Conservation (phyloP, 2,113 vertebrate genomes). For the Oreochromis tanganicae region DNA sequence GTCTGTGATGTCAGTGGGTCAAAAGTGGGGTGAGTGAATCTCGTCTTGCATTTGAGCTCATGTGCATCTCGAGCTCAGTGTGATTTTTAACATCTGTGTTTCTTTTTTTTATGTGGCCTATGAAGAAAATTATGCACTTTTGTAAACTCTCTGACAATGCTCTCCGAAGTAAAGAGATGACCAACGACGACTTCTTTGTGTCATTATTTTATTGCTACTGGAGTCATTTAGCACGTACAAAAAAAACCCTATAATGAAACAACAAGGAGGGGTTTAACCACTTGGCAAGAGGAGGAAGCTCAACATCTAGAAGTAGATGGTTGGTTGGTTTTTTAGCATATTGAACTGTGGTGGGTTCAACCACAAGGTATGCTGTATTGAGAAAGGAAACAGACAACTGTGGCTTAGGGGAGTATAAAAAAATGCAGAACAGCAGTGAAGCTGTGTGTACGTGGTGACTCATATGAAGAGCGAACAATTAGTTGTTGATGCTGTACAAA, state of each 20-base stretch:
- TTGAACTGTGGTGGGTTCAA: rapidly evolving
- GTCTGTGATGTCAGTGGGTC: constrained; percentile 8
- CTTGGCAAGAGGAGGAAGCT: not conserved
- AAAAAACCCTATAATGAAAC: not conserved
- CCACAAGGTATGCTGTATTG: not conserved
- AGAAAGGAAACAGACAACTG: not conserved
- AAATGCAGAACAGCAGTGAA: not conserved
- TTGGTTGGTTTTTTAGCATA: not conserved
- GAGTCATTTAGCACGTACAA: not conserved
- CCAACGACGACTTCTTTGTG: not conserved
- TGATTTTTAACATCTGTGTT: constrained; percentile 29
- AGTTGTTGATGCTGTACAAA: not conserved
- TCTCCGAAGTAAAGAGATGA: constrained; percentile 47
- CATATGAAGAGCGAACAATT: not conserved
- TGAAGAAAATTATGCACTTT: constrained; percentile 51
- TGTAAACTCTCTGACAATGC: constrained; percentile 41
- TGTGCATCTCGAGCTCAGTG: constrained; percentile 6
- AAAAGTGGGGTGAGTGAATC: constrained; percentile 2
- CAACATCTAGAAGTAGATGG: not conserved
- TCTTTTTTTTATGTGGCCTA: constrained; percentile 13
- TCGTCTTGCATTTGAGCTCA: constrained; percentile 23
- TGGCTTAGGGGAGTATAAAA: not conserved
- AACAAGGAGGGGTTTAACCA: not conserved
- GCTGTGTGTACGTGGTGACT: not conserved
- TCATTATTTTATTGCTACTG: not conserved